These are phyloP conservation scores for Diogma glabrata DNA, from an alignment of 2,888 invertebrate genomes.

Conservation along the genomic window DNA sequence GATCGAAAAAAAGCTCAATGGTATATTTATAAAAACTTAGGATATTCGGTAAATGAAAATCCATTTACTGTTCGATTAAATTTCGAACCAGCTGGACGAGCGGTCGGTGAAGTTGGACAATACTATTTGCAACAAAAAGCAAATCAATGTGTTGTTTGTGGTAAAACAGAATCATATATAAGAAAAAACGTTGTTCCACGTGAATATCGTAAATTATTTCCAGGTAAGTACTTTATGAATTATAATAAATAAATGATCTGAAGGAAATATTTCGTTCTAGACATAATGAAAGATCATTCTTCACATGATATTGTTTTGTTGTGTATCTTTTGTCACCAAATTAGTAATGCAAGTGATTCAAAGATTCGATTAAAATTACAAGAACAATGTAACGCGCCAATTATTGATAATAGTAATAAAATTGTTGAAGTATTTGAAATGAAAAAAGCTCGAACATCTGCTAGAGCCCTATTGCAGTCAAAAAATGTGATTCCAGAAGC, in stretches of 20 bases:
- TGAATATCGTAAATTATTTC: slow-evolving; percentile 68
- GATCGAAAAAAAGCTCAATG: slow-evolving; percentile 64
- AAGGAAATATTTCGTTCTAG: slow-evolving; percentile 38
- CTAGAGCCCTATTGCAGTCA: slow-evolving; percentile 41
- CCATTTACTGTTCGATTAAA: slow-evolving; percentile 56
- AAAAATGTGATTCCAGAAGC: slow-evolving; percentile 41
- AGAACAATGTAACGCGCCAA: slow-evolving; percentile 49
- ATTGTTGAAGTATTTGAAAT: slow-evolving; percentile 33
- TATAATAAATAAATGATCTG: slow-evolving; percentile 18
- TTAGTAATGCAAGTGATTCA: slow-evolving; percentile 53
- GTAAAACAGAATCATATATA: slow-evolving; percentile 51
- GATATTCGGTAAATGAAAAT: slow-evolving; percentile 33
- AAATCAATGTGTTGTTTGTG: slow-evolving; percentile 73
- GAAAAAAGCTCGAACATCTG: slow-evolving; percentile 44
- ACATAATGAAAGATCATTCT: slow-evolving; percentile 65
- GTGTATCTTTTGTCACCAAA: slow-evolving; percentile 59
- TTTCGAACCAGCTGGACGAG: slow-evolving; percentile 67
- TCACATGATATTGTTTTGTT: slow-evolving; percentile 70
- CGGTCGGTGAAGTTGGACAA: slow-evolving; percentile 54
- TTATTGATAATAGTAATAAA: slow-evolving; percentile 33
- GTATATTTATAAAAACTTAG: slow-evolving; percentile 45
- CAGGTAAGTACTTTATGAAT: slow-evolving; percentile 46
- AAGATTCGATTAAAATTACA: slow-evolving; percentile 47
- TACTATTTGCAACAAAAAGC: slow-evolving; percentile 61
- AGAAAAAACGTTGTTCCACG: slow-evolving; percentile 72